Evolutionary conservation across 37 sponge, comb jelly and placozoan species (phyloP).

Genomic region (Crambe crambe): DNA sequence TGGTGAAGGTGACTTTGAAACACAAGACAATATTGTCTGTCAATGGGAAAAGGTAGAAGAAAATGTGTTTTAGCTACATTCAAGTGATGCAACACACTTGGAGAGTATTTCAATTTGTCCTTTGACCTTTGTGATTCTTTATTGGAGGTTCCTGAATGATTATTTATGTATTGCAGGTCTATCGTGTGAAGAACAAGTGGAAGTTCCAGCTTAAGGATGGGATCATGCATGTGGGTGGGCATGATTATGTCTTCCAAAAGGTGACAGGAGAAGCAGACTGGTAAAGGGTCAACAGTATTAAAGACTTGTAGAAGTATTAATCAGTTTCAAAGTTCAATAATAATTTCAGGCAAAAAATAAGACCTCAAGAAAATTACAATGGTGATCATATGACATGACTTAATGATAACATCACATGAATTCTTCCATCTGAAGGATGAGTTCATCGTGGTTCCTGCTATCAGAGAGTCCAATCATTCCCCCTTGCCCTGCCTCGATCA

Average conservation of each 20-base stretch:
- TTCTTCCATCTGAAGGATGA: constrained; percentile 73
- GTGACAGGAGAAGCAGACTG: constrained; percentile 96
- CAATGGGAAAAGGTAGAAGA: constrained; percentile 97
- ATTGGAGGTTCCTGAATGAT: too few species aligned
- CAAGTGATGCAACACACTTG: too few species aligned
- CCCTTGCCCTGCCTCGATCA: background rate
- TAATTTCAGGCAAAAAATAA: background rate
- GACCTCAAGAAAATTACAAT: too few species aligned
- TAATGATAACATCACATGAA: too few species aligned
- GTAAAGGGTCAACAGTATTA: constrained; percentile 45
- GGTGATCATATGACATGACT: too few species aligned
- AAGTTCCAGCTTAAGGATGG: constrained; percentile 96
- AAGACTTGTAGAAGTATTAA: background rate
- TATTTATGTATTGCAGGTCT: constrained; percentile 59
- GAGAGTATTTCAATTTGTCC: too few species aligned
- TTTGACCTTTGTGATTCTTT: too few species aligned
- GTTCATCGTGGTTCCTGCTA: constrained; percentile 64
- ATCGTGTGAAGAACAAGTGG: constrained; percentile 84
- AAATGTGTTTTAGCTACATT: too few species aligned
- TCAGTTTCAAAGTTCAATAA: background rate
- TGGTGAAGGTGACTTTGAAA: constrained; percentile 81
- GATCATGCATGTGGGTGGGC: constrained; percentile 86
- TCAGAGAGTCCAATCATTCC: background rate
- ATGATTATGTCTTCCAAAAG: constrained; percentile 93
- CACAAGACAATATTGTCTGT: constrained; percentile 92